Evolutionary conservation across 1,140 invertebrate genomes (phyloP), one percentile per base, ranked within the genome.

Genomic region (Odontomachus brunneus): DNA sequence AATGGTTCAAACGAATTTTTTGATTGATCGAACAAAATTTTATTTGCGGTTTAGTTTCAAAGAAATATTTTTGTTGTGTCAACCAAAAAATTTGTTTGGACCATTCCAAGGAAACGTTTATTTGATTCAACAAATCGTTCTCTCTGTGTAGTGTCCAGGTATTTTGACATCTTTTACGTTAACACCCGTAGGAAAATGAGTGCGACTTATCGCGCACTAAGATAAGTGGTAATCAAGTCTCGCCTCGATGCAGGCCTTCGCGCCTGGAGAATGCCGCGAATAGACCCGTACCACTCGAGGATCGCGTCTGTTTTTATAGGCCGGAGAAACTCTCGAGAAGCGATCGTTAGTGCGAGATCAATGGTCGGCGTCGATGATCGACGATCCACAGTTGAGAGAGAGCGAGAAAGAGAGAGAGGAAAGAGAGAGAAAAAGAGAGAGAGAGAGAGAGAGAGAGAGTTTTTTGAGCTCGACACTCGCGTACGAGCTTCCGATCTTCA

Each of bases 291-390:
- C 53, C 53, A 33, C 53, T 73, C 29, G 33, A 78, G 44, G 22
- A 62, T 38, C 63, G 33, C 22, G 63, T 71, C 65, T 80, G 75
- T 71, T 80, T 80, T 80, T 80, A 57, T 71, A 80, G 53, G 48
- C 33, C 75, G n/a, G 75, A 71, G 75, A 80, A 80, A 71, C 65
- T 80, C 51, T 80, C 53, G 63, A 69, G 33, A 55, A 33, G 17
- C 29, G 62, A 78, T 78, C 62, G 75, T 78, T 78, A 78, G 22
- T 22, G 51, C 15, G 51, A 80, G 75, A 80, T 80, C 75, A 78
- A 69, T 69, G 75, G 22, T 78, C 75, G 75, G 17, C 26, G 51
- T 57, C 51, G 65, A 59, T 80, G 51, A 71, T 71, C 75, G 51
- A 80, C 51, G 44, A 80, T 80, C 51, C 51, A 17, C 75, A 53